Percentiles rank a stretch among this genome's conserved stretches.
Conservation (phyloP, 2,113 vertebrate genomes). For the Hiodon tergisus region DNA sequence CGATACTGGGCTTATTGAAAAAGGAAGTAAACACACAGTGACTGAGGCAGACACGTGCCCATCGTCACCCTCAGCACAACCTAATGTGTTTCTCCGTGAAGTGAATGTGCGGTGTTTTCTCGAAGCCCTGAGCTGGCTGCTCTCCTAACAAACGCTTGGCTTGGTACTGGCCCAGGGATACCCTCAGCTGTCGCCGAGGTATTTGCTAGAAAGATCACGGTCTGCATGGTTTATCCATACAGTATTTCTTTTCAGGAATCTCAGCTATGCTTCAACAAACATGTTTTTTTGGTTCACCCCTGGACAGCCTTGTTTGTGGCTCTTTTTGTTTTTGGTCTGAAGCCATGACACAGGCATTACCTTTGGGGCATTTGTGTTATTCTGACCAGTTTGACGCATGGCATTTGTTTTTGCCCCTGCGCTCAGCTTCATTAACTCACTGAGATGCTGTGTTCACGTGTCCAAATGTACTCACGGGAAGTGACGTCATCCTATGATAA, state of each 20-base stretch:
- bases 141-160: background rate
- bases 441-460: background rate
- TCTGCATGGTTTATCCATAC: background rate
- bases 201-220: background rate
- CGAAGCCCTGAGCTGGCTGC: no score
- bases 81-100: no score
- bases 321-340: slow-evolving; percentile 2
- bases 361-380: background rate
- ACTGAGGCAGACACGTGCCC: no score
- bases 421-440: background rate
- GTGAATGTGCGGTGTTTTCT: no score
- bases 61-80: no score
- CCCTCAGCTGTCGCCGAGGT: background rate
- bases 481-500: no score
- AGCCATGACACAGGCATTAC: background rate
- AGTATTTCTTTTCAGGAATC: background rate
- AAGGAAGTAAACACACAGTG: no score
- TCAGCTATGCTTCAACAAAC: background rate
- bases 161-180: background rate
- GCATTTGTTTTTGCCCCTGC: background rate
- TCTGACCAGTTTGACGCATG: slow-evolving; percentile 1
- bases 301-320: background rate
- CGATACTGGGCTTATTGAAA: no score
- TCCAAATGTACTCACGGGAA: no score
- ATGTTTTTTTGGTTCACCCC: background rate